Evolutionary conservation across 2,888 invertebrate species (phyloP), one percentile per base, ranked within the genome.

Genomic region (Liopterus haemorrhoidalis): DNA sequence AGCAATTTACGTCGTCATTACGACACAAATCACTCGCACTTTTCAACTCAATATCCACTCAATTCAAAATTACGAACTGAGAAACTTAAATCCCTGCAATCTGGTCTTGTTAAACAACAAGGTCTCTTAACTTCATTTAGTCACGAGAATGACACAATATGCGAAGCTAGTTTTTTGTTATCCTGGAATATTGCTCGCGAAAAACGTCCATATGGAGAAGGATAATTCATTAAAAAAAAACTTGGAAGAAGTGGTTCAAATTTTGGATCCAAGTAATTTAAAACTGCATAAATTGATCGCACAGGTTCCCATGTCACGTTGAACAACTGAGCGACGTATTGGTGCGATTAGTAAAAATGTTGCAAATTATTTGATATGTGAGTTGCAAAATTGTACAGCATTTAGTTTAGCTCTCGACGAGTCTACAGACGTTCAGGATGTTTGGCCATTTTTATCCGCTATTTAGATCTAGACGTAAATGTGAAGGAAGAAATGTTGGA

Each of bases 121-220:
- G 38, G 43, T 39, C 41, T 47, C 47, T 46, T 42, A 39, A 49
- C 35, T 38, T 47, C 46, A 35, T 49, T 43, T 33, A 46, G 27
- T 42, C 41, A 49, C 42, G 46, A 49, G 42, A 47, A 42, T 42
- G 47, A 49, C 44, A 49, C 43, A 43, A 47, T 49, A 44, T 36
- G 40, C 40, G 47, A 48, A 43, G 43, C 28, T 40, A 44, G 43
- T 31, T 48, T 48, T 48, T 38, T 44, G 37, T 39, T 44, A 32
- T 32, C 33, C 27, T 38, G 32, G 48, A 48, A 48, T 48, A 45
- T 48, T 48, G 36, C 44, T 48, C 48, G 48, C 43, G 36, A 39
- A 28, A 47, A 47, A 31, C 25, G 40, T 27, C 45, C 22, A 33
- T 45, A 31, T 42, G 46, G 46, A 42, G 41, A 46, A 22, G 46